Conservation (phyloP, 2,888 invertebrate species). For the Phyllotreta striolata region DNA sequence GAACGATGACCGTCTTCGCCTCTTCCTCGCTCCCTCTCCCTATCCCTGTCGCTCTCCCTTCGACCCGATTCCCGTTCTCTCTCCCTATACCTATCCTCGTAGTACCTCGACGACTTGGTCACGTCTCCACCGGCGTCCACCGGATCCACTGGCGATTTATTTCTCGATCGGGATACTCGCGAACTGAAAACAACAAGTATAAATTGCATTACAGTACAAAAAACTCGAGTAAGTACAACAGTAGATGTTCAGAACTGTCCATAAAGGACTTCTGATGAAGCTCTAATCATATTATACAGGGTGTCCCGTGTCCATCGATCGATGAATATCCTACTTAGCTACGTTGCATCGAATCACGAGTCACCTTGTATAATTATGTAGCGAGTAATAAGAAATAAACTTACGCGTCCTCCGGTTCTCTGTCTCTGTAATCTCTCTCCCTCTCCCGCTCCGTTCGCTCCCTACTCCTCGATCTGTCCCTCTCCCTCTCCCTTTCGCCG, state of each 20-base stretch:
- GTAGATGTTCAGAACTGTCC: background rate
- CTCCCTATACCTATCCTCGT: conserved; percentile 86
- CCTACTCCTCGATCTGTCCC: conserved; percentile 64
- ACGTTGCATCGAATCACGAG: too few relatives aligned
- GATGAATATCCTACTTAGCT: too few relatives aligned
- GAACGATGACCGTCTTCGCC: conserved; percentile 76
- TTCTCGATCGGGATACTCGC: conserved; percentile 62
- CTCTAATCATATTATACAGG: too few relatives aligned
- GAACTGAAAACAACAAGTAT: conserved; percentile 13
- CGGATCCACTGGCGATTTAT: conserved; percentile 68
- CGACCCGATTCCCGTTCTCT: conserved; percentile 65
- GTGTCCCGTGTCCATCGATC: background rate
- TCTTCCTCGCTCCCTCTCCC: conserved; percentile 68
- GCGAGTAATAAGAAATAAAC: conserved; percentile 42
- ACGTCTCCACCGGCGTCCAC: conserved; percentile 56
- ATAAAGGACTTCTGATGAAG: background rate
- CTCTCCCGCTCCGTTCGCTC: conserved; percentile 71
- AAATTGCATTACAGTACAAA: background rate
- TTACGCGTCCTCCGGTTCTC: conserved; percentile 81
- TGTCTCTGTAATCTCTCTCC: conserved; percentile 76
- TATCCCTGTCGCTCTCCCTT: conserved; percentile 71
- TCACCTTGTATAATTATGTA: too few relatives aligned
- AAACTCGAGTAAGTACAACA: background rate
- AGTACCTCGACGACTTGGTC: conserved; percentile 69
- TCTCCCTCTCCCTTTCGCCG: conserved; percentile 66